Evolutionary conservation across 2,888 invertebrate genomes (phyloP), one percentile per base, ranked within the genome.

Genomic region (Noctua comes): DNA sequence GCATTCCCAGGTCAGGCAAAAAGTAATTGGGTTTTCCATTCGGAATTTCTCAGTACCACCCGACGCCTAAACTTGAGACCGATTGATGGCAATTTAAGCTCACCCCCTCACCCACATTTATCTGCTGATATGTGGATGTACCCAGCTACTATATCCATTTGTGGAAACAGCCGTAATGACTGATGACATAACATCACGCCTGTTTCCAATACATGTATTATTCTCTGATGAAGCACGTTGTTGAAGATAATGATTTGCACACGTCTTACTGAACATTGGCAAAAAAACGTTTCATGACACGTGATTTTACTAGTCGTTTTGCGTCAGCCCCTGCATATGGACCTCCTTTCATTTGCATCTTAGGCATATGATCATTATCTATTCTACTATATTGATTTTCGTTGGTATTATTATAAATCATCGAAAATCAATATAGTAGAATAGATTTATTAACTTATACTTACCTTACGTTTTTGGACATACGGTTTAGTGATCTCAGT

Each of bases 231-330:
- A 27, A 31, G 21, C 36, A 59, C 70, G 79, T 73, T 72, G 62
- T 36, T 78, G 18, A 46, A 54, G 81, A 80, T 85, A 82, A 80
- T 46, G 40, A 69, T 74, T 82, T 84, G 85, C 85, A 74, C 85
- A 74, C 85, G 82, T 43, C 69, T 54, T 36, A 24, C 27, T 54
- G 6, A 73, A 69, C 51, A 69, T 68, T 82, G 70, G 1, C 21
- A 68, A n/a, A 62, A 62, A 48, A 84, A 70, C 70, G 70, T 83
- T 70, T 68, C 31, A 2, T 5, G 24, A 27, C 59, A 80, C 77
- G 51, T 80, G 79, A 76, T 68, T 51, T 16, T 27, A 36, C 7
- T 54, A 77, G 59, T 83, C 21, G 16, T 66, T 18, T 66, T n/a
- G 27, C 36, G 66, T 76, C 57, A 68, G 51, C 8, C 16, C 68